Percentiles rank a stretch among this genome's conserved stretches.
Evolutionary conservation across 2,797 vertebrate species (phyloP).

Genomic region (Myoxocephalus aenaeus): DNA sequence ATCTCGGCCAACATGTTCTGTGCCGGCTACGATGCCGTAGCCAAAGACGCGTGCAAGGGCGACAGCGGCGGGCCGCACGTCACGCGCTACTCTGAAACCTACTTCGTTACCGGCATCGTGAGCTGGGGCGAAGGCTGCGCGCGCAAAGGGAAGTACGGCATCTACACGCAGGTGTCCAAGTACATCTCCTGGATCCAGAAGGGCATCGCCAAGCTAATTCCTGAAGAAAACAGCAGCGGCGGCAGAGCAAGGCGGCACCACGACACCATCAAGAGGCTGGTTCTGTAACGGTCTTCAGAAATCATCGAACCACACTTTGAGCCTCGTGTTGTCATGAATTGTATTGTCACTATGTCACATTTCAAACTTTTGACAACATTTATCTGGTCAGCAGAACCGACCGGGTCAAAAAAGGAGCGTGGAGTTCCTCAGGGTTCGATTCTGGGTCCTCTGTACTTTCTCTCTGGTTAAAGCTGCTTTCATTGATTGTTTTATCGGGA

Average conservation of each 20-base stretch:
- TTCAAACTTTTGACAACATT: neutral
- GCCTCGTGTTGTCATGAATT: neutral
- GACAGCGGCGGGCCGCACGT: conserved; percentile 97
- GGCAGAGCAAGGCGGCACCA: conserved; percentile 26
- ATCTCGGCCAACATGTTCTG: conserved; percentile 94
- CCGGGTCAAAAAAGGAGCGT: neutral
- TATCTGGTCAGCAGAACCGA: neutral
- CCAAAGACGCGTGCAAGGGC: conserved; percentile 92
- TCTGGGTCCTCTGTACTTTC: neutral
- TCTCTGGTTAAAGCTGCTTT: neutral
- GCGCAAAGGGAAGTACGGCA: conserved; percentile 89
- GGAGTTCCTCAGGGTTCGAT: conserved; percentile 36
- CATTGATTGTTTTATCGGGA: neutral
- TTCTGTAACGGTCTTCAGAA: conserved; percentile 23
- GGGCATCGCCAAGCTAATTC: conserved; percentile 61
- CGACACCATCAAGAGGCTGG: conserved; percentile 28
- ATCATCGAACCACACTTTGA: neutral
- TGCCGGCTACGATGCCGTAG: conserved; percentile 86
- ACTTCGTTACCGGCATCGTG: conserved; percentile 92
- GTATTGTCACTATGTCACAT: neutral
- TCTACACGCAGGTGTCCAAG: conserved; percentile 93
- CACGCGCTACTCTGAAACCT: conserved; percentile 86
- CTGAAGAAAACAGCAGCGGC: neutral
- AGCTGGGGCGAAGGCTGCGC: conserved; percentile 98
- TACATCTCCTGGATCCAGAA: conserved; percentile 87